A percentile compares a stretch with the other conserved stretches of the same genome.
Conservation (phyloP, 2,888 invertebrate genomes). For the Athalia circularis region DNA sequence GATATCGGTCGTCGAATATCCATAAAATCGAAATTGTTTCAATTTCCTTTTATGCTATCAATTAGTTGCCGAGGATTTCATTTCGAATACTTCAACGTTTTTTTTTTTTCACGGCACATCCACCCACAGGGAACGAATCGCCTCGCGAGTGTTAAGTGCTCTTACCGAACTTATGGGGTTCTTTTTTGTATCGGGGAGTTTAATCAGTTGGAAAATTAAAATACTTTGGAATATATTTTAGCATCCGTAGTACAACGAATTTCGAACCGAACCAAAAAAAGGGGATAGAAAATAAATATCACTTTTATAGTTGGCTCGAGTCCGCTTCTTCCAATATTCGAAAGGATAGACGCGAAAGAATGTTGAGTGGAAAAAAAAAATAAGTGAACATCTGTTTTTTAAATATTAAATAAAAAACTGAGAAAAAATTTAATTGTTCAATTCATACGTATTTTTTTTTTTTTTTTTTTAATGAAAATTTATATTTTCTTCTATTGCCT, state of each 20-base stretch:
- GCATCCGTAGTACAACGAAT: neutral
- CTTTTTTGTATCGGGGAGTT: conserved; percentile 2
- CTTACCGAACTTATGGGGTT: conserved; percentile 3
- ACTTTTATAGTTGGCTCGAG: too few relatives aligned
- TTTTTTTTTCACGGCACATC: neutral
- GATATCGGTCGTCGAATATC: neutral
- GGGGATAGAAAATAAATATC: too few relatives aligned
- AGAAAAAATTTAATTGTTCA: too few relatives aligned
- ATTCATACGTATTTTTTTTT: neutral
- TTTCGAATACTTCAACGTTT: neutral
- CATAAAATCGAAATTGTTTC: neutral
- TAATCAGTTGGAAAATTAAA: conserved; percentile 21
- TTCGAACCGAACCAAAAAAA: neutral
- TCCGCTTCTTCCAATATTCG: too few relatives aligned
- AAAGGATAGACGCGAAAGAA: too few relatives aligned
- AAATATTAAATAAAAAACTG: too few relatives aligned
- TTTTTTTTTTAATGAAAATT: neutral
- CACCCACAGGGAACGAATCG: too few relatives aligned
- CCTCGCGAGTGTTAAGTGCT: conserved; percentile 1
- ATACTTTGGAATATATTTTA: conserved; percentile 12
- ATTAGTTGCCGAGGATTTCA: neutral
- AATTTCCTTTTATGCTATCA: neutral
- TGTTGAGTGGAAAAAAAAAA: neutral
- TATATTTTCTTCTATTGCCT: neutral
- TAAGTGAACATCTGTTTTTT: too few relatives aligned